Evolutionary conservation across 1,140 invertebrate species (phyloP).

Genomic region (Hirudo medicinalis): DNA sequence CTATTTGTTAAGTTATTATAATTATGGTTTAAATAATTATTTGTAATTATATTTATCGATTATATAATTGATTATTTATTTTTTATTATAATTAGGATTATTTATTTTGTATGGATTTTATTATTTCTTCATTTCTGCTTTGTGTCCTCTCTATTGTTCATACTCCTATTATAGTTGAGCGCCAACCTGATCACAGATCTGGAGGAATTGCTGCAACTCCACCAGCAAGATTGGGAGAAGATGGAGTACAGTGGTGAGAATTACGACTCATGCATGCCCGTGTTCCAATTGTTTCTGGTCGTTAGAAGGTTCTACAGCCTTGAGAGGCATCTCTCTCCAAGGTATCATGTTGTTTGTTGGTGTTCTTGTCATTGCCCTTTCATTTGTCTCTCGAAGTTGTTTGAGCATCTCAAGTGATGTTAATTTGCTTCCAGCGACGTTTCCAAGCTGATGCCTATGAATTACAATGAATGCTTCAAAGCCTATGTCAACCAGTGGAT

Average conservation of each 20-base stretch:
- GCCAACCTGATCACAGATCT: conserved; percentile 8
- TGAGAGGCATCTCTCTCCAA: neutral
- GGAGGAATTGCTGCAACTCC: neutral
- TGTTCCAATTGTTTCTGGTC: conserved; percentile 12
- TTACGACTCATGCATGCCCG: conserved; percentile 5
- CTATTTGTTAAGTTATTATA: too few relatives aligned
- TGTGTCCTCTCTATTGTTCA: neutral
- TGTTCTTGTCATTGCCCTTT: neutral
- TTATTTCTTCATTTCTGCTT: too few relatives aligned
- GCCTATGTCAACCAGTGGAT: conserved; percentile 3
- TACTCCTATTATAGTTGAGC: neutral
- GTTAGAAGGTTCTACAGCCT: conserved; percentile 15
- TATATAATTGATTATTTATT: too few relatives aligned
- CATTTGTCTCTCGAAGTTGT: neutral
- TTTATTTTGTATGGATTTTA: too few relatives aligned
- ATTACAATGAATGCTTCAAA: neutral
- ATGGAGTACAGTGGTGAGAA: neutral
- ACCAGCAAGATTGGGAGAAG: neutral
- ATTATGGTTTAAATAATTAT: too few relatives aligned
- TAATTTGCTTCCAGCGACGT: neutral
- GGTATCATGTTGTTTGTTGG: neutral
- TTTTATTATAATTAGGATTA: too few relatives aligned
- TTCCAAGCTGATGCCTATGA: neutral
- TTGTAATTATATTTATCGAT: too few relatives aligned
- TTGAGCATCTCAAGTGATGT: too few relatives aligned